Evolutionary conservation across 1,140 invertebrate genomes (phyloP), one percentile per base, ranked within the genome.

Genomic region (Aphaenogaster ashmeadi): DNA sequence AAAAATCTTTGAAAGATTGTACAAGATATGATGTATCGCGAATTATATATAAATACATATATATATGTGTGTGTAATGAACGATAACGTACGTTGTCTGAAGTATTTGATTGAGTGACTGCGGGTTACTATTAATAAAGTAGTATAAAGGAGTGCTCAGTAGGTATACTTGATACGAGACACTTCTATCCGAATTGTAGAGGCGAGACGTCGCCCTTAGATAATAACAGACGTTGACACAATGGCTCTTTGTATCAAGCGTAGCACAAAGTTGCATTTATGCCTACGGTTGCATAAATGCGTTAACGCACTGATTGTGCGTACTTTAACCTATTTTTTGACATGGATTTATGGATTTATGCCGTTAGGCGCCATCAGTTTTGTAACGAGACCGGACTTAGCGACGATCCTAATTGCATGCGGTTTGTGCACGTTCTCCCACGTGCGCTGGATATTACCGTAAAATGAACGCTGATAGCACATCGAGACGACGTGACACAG

Each of bases 111-210:
- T 83, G 67, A 83, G 80, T 47, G 54, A 74, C 54, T 58, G 64
- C 33, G 50, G 52, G 66, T 81, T 36, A 33, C 79, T 58, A 84
- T 84, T 84, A 84, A 84, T 84, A 84, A 84, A 84, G 27, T 84
- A 62, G 69, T 71, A 84, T 56, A 84, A 84, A 84, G 44, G 80
- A 60, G 69, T 44, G 80, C 69, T 74, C 41, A 41, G 56, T n/a
- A n/a, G n/a, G n/a, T 75, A 62, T 62, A 62, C 69, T 47, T 75
- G 80, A 84, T 33, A 84, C 33, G 69, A 50, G 69, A 84, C 80
- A 84, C 80, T 44, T 84, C 44, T 72, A 62, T 75, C 80, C 80
- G 56, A 84, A 84, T 84, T 84, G 80, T 84, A 75, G 79, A 56
- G 56, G 56, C 80, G 54, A 60, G 18, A 74, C 69, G 69, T 60